Percentiles rank a stretch among this genome's conserved stretches.
phyloP scores from a whole-genome alignment of 2,113 vertebrate genomes.

The Pachyramphus minor region DNA sequence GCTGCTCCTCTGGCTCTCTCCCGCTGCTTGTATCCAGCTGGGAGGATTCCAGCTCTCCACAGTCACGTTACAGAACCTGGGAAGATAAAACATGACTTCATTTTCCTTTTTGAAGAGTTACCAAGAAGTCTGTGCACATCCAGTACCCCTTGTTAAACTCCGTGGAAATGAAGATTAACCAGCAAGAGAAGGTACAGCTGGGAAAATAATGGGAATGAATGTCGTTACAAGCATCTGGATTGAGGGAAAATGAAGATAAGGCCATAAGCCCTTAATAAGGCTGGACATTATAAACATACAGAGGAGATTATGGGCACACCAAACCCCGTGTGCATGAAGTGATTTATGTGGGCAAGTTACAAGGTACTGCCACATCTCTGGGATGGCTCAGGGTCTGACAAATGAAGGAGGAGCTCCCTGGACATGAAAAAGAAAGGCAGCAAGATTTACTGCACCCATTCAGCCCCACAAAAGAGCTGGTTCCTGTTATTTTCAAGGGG shows the following conservation, averaged over 20 bases:
- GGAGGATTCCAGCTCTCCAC: background rate
- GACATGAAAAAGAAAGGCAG: background rate
- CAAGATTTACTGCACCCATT: conserved; percentile 7
- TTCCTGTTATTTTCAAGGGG: background rate
- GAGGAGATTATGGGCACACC: background rate
- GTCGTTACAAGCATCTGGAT: conserved; percentile 40
- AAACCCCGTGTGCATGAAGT: background rate
- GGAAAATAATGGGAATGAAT: conserved; percentile 47
- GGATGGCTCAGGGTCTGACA: background rate
- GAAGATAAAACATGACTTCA: background rate
- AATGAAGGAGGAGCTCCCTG: background rate
- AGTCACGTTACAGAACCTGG: background rate
- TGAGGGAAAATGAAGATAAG: conserved; percentile 37
- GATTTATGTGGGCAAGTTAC: background rate
- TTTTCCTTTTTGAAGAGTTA: background rate
- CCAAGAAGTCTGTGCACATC: background rate
- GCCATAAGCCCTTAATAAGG: conserved; percentile 63
- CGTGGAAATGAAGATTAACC: conserved; percentile 37
- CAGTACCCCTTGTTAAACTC: background rate
- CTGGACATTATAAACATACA: conserved; percentile 34
- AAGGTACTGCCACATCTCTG: background rate
- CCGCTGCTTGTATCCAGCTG: background rate
- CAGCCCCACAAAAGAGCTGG: background rate
- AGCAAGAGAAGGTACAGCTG: conserved; percentile 1
- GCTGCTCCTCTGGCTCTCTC: background rate